These are phyloP conservation scores for Hirtodrosophila cameraria DNA, from an alignment of 2,888 invertebrate species.

Conservation along the genomic window DNA sequence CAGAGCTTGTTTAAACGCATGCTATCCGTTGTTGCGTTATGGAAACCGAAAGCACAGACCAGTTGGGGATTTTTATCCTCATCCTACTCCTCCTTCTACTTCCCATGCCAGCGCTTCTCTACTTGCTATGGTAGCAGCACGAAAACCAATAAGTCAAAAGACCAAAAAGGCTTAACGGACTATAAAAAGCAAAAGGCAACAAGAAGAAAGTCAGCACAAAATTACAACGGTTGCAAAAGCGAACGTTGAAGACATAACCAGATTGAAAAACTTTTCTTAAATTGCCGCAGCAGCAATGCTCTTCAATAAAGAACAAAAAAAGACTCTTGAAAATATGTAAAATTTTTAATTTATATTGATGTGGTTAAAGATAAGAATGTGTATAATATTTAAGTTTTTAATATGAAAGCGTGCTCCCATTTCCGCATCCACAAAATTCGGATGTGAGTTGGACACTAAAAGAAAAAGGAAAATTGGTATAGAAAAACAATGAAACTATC, in stretches of 20 bases:
- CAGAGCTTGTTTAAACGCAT: constrained; percentile 60
- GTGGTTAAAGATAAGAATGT: too few relatives aligned
- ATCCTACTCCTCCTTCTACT: background rate
- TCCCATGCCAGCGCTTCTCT: constrained; percentile 15
- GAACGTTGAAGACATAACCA: constrained; percentile 26
- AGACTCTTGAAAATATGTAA: too few relatives aligned
- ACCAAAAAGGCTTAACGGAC: constrained; percentile 71
- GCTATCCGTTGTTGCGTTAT: constrained; percentile 55
- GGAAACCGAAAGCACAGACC: constrained; percentile 5
- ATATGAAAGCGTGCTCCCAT: too few relatives aligned
- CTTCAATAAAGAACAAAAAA: constrained; percentile 20
- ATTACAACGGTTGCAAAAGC: constrained; percentile 48
- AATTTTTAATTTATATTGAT: too few relatives aligned
- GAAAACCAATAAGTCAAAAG: constrained; percentile 72
- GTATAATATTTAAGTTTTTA: too few relatives aligned
- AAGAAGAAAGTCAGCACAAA: constrained; percentile 56
- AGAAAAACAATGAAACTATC: too few relatives aligned
- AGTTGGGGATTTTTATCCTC: constrained; percentile 4
- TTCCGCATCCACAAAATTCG: too few relatives aligned
- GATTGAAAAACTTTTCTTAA: constrained; percentile 23
- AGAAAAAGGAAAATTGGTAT: background rate
- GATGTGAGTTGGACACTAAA: too few relatives aligned
- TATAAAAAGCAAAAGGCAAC: constrained; percentile 66
- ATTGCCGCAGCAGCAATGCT: constrained; percentile 27
- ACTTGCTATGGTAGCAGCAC: constrained; percentile 35